These are phyloP conservation scores for Meliscaeva auricollis DNA, from an alignment of 2,888 invertebrate genomes.

Conservation along the genomic window DNA sequence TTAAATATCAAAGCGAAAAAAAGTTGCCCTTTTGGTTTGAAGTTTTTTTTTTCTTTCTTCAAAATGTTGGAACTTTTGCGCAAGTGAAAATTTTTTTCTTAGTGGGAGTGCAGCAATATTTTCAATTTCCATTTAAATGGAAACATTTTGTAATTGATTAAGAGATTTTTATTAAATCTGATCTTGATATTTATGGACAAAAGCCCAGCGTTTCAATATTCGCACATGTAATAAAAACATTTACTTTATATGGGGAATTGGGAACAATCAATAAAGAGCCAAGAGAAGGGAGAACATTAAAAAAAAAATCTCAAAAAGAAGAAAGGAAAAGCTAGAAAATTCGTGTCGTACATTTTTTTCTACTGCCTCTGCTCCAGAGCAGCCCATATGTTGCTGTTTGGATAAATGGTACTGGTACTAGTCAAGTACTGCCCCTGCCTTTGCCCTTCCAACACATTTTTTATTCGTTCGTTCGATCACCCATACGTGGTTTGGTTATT, in stretches of 20 bases:
- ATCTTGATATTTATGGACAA: slow-evolving; percentile 2
- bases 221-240: slow-evolving; percentile 55
- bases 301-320: slow-evolving; percentile 42
- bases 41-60: slow-evolving; percentile 40
- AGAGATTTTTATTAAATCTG: not conserved
- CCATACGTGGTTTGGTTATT: slow-evolving; percentile 28
- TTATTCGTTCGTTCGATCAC: not conserved
- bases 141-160: slow-evolving; percentile 21
- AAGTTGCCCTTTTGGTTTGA: slow-evolving; percentile 44
- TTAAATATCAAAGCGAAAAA: slow-evolving; percentile 8
- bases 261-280: slow-evolving; percentile 60
- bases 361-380: slow-evolving; percentile 39
- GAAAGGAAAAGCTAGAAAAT: slow-evolving; percentile 52
- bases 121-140: slow-evolving; percentile 35
- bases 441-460: not conserved
- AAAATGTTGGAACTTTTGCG: slow-evolving; percentile 73
- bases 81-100: slow-evolving; percentile 74
- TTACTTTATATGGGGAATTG: slow-evolving; percentile 20
- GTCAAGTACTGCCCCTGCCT: not conserved
- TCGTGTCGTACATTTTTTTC: slow-evolving; percentile 61
- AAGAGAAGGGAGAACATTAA: slow-evolving; percentile 12
- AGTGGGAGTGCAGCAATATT: slow-evolving; percentile 70
- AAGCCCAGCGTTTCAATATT: not conserved
- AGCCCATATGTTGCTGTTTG: slow-evolving; percentile 74
- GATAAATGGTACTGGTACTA: slow-evolving; percentile 32